Conservation (phyloP, 2,797 vertebrate genomes). For the Xiphophorus birchmanni region DNA sequence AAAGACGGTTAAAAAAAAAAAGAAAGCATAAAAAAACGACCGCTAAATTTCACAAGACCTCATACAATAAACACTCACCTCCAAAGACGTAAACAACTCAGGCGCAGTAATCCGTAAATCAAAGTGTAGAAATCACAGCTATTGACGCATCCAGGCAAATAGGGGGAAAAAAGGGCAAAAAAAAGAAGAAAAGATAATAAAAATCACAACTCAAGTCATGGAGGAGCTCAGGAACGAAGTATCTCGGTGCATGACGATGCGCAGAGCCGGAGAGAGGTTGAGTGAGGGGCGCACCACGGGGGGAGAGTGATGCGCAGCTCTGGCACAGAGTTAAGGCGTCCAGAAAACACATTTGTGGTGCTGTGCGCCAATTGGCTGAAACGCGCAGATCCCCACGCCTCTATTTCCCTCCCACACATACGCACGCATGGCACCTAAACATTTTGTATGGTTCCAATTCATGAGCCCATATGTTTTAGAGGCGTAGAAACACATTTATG, state of each 20-base stretch:
- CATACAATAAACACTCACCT: constrained; percentile 53
- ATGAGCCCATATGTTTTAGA: constrained; percentile 14
- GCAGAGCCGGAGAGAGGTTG: neutral
- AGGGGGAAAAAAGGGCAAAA: constrained; percentile 2
- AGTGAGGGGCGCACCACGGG: constrained; percentile 34
- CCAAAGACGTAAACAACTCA: constrained; percentile 30
- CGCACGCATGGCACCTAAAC: constrained; percentile 6
- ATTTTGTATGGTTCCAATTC: constrained; percentile 18
- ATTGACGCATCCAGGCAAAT: constrained; percentile 59
- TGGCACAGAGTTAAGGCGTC: constrained; percentile 75
- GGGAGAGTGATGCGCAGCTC: constrained; percentile 58
- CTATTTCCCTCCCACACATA: neutral
- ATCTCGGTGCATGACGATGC: constrained; percentile 50
- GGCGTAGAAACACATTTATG: neutral
- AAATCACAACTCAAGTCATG: constrained; percentile 11
- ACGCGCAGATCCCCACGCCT: constrained; percentile 47
- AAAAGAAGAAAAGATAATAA: constrained; percentile 16
- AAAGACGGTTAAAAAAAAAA: neutral
- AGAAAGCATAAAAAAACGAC: neutral
- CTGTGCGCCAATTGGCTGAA: constrained; percentile 80
- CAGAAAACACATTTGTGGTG: constrained; percentile 69
- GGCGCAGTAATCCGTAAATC: constrained; percentile 64
- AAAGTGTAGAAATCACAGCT: constrained; percentile 51
- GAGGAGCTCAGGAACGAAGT: constrained; percentile 20
- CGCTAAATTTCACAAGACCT: neutral